Evolutionary conservation across 2,797 vertebrate species (phyloP).

Genomic region (Arnoldichthys spilopterus): DNA sequence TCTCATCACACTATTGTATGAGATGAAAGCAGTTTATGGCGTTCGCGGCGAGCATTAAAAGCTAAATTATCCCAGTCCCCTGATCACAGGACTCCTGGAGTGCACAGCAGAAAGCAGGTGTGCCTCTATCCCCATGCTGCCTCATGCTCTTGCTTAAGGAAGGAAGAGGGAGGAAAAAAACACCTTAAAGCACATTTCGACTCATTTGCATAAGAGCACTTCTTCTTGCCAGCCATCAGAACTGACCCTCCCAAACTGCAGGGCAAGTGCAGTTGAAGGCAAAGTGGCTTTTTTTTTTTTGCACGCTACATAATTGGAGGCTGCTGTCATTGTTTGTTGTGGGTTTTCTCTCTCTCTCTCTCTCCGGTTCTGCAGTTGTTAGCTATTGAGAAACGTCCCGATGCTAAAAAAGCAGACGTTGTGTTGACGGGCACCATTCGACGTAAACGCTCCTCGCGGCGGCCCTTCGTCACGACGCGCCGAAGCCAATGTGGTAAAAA

Average conservation of each 20-base stretch:
- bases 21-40: conserved; percentile 35
- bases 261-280: conserved; percentile 15
- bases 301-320: conserved; percentile 24
- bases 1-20: conserved; percentile 25
- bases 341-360: not conserved
- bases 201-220: conserved; percentile 54
- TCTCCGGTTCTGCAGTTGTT: not conserved
- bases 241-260: conserved; percentile 44
- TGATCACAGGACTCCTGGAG: conserved; percentile 34
- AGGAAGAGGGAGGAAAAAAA: conserved; percentile 20
- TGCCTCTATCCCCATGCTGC: conserved; percentile 38
- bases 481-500: not conserved
- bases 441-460: not conserved
- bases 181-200: conserved; percentile 50
- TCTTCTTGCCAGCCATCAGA: conserved; percentile 34
- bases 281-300: conserved; percentile 30
- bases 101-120: conserved; percentile 41
- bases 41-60: conserved; percentile 43
- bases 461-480: not conserved
- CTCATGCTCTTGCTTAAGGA: not conserved
- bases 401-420: not conserved
- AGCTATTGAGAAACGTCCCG: not conserved
- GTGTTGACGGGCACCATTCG: too few relatives aligned
- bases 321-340: conserved; percentile 16
- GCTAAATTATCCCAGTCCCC: conserved; percentile 49